Conservation (phyloP, 2,113 vertebrate species). For the Semicossyphus pulcher region DNA sequence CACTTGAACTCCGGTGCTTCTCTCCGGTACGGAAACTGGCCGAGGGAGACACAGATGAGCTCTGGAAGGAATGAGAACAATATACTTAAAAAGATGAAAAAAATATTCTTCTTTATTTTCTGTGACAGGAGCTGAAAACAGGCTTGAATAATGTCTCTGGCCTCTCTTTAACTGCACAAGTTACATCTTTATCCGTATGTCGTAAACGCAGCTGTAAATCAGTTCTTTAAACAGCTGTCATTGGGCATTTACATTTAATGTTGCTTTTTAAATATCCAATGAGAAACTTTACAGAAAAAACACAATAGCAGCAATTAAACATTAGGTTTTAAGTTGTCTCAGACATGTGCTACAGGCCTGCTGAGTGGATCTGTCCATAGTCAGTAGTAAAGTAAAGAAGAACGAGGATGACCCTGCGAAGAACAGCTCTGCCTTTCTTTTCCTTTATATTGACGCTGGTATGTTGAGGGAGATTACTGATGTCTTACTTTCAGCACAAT, state of each 20-base stretch:
- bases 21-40: conserved; percentile 93
- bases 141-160: too few species aligned
- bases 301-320: background rate
- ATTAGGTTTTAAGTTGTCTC: too few species aligned
- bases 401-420: background rate
- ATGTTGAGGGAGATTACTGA: conserved; percentile 2
- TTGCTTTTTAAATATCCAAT: too few species aligned
- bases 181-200: background rate
- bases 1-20: conserved; percentile 93
- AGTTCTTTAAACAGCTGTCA: background rate
- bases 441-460: background rate
- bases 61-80: conserved; percentile 78
- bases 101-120: background rate
- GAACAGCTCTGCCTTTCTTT: background rate
- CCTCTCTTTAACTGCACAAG: background rate
- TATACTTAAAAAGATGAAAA: background rate
- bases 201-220: background rate
- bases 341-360: background rate
- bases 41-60: conserved; percentile 94
- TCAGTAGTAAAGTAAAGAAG: background rate
- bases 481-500: background rate
- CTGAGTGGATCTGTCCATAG: background rate
- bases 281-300: background rate
- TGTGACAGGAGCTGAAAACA: background rate
- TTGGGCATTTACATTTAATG: too few species aligned